Evolutionary conservation across 2,888 invertebrate genomes (phyloP).

Genomic region (Pinctada fucata): DNA sequence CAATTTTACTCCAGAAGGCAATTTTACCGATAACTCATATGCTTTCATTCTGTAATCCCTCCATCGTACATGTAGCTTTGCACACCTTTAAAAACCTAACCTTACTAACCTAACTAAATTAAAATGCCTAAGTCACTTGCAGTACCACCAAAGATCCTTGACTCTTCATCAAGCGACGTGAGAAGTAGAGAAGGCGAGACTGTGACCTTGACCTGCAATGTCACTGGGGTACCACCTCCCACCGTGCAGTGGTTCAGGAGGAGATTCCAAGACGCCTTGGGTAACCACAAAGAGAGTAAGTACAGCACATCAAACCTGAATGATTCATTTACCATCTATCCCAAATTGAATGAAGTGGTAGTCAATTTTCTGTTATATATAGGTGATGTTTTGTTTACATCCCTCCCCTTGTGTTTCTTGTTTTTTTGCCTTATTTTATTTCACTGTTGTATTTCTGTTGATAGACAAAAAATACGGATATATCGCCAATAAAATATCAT

Average conservation of each 20-base stretch:
- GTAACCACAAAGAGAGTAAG: slow-evolving; percentile 37
- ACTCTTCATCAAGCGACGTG: slow-evolving; percentile 21
- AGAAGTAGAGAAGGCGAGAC: slow-evolving; percentile 34
- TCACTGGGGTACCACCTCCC: slow-evolving; percentile 33
- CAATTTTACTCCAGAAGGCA: no score
- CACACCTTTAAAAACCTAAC: no score
- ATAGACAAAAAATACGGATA: no score
- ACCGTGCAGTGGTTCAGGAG: slow-evolving; percentile 36
- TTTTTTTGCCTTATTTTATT: no score
- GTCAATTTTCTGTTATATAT: not conserved
- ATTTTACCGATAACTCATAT: no score
- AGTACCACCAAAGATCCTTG: slow-evolving; percentile 36
- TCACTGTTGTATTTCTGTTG: no score
- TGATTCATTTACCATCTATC: no score
- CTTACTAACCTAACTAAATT: no score
- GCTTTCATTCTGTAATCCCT: no score
- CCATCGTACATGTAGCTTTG: no score
- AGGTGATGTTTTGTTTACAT: not conserved
- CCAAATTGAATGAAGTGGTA: not conserved
- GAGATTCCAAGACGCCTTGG: slow-evolving; percentile 24
- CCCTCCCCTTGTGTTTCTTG: slow-evolving; percentile 14
- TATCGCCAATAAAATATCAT: no score
- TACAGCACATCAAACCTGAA: not conserved
- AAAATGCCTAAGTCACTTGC: not conserved
- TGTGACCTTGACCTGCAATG: slow-evolving; percentile 38